Evolutionary conservation across 1,140 invertebrate genomes (phyloP).

Genomic region (Euura saliciscinereae): DNA sequence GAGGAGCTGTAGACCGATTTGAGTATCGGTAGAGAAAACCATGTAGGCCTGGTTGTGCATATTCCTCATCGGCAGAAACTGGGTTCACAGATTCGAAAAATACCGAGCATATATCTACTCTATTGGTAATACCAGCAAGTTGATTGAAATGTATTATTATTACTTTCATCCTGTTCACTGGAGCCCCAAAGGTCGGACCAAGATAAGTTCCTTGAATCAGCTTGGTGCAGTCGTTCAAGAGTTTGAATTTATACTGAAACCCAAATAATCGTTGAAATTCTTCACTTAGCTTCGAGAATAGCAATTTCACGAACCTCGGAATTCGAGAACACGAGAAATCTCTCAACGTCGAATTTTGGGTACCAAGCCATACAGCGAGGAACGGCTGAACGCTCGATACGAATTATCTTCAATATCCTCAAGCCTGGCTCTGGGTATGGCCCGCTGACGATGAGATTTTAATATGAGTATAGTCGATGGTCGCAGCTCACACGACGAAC

Average conservation of each 20-base stretch:
- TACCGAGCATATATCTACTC: background rate
- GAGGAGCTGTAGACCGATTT: slow-evolving; percentile 71
- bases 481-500: background rate
- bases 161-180: slow-evolving; percentile 64
- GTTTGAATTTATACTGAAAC: slow-evolving; percentile 71
- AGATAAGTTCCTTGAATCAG: slow-evolving; percentile 68
- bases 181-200: slow-evolving; percentile 69
- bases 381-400: slow-evolving; percentile 68
- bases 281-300: slow-evolving; percentile 10
- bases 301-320: slow-evolving; percentile 52
- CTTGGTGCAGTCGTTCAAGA: slow-evolving; percentile 67
- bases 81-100: slow-evolving; percentile 18
- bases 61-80: slow-evolving; percentile 39
- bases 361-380: slow-evolving; percentile 62
- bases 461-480: background rate
- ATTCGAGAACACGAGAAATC: slow-evolving; percentile 55
- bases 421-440: slow-evolving; percentile 50
- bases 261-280: slow-evolving; percentile 18
- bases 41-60: slow-evolving; percentile 56
- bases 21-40: slow-evolving; percentile 67
- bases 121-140: too few relatives aligned
- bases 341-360: slow-evolving; percentile 33
- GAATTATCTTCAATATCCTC: slow-evolving; percentile 49
- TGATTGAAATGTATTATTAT: background rate
- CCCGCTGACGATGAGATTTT: slow-evolving; percentile 28